Evolutionary conservation across 1,140 invertebrate genomes (phyloP).

Genomic region (Atta texana): DNA sequence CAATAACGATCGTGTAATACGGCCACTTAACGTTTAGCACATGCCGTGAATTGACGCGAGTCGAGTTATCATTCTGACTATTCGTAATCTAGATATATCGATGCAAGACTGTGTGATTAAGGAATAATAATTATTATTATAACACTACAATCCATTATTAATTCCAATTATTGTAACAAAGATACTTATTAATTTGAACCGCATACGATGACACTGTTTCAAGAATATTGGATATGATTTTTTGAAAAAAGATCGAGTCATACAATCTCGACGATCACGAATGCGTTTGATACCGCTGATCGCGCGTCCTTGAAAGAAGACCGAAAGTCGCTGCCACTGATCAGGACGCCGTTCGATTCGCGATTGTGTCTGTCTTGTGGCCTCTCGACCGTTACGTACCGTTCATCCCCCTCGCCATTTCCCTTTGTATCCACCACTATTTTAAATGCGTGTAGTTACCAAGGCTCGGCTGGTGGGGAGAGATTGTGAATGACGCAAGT

Average conservation of each 20-base stretch:
- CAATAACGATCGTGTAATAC: not conserved
- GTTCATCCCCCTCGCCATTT: constrained; percentile 49
- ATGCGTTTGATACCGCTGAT: constrained; percentile 4
- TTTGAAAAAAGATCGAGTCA: not conserved
- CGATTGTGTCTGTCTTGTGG: constrained; percentile 47
- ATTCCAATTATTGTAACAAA: not conserved
- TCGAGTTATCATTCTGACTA: not conserved
- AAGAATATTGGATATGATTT: not conserved
- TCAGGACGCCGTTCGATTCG: constrained; percentile 53
- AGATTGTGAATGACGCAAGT: constrained; percentile 86
- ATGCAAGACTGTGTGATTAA: not conserved
- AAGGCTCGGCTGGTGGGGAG: constrained; percentile 74
- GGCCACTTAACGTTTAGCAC: not conserved
- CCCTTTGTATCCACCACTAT: constrained; percentile 58
- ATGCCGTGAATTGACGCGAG: not conserved
- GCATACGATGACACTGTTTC: constrained; percentile 9
- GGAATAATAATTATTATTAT: too few relatives aligned
- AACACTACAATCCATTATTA: not conserved
- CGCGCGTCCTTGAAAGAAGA: constrained; percentile 69
- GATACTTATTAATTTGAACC: not conserved
- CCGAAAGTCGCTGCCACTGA: constrained; percentile 49
- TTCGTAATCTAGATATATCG: not conserved
- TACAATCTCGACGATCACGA: constrained; percentile 1
- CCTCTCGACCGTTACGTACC: constrained; percentile 23
- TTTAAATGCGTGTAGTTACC: constrained; percentile 74